Evolutionary conservation across 1,140 invertebrate species (phyloP).

Genomic region (Ips nitidus): DNA sequence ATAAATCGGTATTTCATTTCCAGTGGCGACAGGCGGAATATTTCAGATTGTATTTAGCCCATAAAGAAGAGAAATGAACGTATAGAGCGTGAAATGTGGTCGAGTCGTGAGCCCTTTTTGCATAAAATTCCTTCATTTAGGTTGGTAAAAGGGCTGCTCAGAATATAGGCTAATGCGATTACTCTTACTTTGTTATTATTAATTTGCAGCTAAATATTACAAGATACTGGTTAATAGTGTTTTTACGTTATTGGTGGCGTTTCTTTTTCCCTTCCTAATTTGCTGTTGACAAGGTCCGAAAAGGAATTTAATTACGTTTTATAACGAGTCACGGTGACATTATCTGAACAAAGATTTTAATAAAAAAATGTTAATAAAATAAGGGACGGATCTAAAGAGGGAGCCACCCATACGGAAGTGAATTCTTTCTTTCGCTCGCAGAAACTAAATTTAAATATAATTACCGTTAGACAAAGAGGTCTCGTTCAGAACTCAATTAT

Average conservation of each 20-base stretch:
- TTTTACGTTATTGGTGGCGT: neutral
- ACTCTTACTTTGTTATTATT: neutral
- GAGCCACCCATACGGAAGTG: neutral
- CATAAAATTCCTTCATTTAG: conserved; percentile 6
- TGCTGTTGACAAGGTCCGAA: neutral
- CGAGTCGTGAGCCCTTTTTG: conserved; percentile 17
- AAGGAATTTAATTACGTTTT: conserved; percentile 9
- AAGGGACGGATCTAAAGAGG: neutral
- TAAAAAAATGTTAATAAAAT: conserved; percentile 9
- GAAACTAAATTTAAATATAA: conserved; percentile 3
- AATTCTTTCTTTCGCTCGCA: neutral
- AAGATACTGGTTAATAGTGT: too few relatives aligned
- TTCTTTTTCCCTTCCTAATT: neutral
- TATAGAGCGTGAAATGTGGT: conserved; percentile 18
- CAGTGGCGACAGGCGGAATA: neutral
- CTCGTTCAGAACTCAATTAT: neutral
- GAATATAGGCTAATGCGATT: conserved; percentile 16
- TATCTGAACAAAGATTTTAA: neutral
- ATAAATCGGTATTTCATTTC: conserved; percentile 13
- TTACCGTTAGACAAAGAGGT: neutral
- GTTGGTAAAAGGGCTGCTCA: neutral
- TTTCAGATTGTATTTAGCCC: conserved; percentile 15
- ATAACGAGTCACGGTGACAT: neutral
- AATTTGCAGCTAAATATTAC: too few relatives aligned
- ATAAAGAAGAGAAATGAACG: conserved; percentile 19